Base-by-base conservation (phyloP, 2,797 vertebrate species). In the Neopelma chrysocephalum region DNA sequence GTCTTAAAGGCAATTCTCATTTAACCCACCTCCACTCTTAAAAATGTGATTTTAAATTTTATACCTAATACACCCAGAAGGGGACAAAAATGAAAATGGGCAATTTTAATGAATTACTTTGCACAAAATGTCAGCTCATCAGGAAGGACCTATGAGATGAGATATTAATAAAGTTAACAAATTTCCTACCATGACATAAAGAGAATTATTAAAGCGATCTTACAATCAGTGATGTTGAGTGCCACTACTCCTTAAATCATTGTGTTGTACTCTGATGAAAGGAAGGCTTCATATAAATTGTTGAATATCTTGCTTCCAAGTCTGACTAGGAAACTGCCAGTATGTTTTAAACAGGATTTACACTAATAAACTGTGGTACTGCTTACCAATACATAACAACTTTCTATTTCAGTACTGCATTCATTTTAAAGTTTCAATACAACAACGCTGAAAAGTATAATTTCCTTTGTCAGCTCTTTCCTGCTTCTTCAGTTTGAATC, bases 141-240 rank as follows among this genome's bases (percentile, higher is more conserved):
- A 81, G 51, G 12, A 96, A 56, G 14, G 25, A 27, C 36, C 14
- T 61, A 32, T 19, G 94, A 89, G 90, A 85, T 89, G 87, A 93
- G 82, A 66, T 58, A 82, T 88, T 94, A 95, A 90, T 95, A 89
- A 87, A 45, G 21, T 56, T 81, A 78, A 65, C 53, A 92, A 73
- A 50, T 92, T 86, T 91, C 66, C 48, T 40, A 51, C 48, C 6
- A 3, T 27, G 38, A 9, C 19, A 91, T 42, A 93, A 93, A 94
- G 47, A 92, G 45, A 96, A 96, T 91, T 92, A 95, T 86, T 92
- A 50, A 96, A 92, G 36, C 34, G 10, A 68, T 93, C 21, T 31
- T 64, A 91, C 75, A 51, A 89, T 82, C 70, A 76, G 31, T 85
- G 73, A 86, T 91, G 43, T 40, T 89, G 77, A 88, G 84, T 93